phyloP scores from a whole-genome alignment of 2,113 vertebrate species.

The Oxyruncus cristatus region DNA sequence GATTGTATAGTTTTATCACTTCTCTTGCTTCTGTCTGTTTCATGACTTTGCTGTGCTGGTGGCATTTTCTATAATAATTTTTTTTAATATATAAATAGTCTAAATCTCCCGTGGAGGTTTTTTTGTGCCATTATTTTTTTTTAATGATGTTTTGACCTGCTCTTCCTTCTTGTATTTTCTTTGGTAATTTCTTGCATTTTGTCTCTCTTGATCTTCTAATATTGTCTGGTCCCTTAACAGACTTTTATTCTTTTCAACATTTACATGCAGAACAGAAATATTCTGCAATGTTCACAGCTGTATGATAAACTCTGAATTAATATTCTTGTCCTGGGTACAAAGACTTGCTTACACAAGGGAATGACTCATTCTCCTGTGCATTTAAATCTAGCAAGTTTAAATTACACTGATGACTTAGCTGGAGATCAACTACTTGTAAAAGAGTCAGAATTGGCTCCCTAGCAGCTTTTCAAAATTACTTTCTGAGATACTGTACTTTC shows the following conservation, averaged over 20 bases:
- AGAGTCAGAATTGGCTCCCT: not conserved
- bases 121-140: too few species aligned
- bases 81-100: not conserved
- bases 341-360: not conserved
- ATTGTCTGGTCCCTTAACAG: not conserved
- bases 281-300: not conserved
- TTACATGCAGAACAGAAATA: not conserved
- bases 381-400: not conserved
- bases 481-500: not conserved
- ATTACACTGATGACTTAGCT: not conserved
- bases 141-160: not conserved
- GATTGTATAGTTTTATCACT: not conserved
- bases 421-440: not conserved
- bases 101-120: not conserved
- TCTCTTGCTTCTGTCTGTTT: not conserved
- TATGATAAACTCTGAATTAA: conserved; percentile 23
- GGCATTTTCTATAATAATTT: not conserved
- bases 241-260: not conserved
- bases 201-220: not conserved
- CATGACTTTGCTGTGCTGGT: not conserved
- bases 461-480: not conserved
- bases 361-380: not conserved
- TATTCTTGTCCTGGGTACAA: not conserved
- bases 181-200: not conserved
- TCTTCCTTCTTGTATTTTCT: not conserved